Percentiles rank a stretch among this genome's conserved stretches.
phyloP scores from a whole-genome alignment of 2,797 vertebrate species.

The Spea hammondii region DNA sequence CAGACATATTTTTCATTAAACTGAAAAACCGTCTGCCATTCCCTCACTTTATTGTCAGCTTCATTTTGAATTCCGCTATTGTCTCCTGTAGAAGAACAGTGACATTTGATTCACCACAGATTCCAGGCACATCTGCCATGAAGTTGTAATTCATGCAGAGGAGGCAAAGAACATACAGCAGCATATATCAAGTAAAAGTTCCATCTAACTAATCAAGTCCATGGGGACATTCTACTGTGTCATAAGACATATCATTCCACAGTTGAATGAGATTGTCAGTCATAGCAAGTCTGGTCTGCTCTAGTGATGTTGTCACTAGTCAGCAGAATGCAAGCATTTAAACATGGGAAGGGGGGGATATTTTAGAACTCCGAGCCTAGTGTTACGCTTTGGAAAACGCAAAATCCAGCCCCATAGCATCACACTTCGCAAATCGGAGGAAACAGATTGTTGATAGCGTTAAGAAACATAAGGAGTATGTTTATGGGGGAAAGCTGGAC shows the following conservation, averaged over 20 bases:
- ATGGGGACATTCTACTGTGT: slow-evolving; percentile 50
- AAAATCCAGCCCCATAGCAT: slow-evolving; percentile 30
- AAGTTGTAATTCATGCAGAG: slow-evolving; percentile 60
- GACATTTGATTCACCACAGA: slow-evolving; percentile 63
- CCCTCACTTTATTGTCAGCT: slow-evolving; percentile 52
- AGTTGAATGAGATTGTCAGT: slow-evolving; percentile 58
- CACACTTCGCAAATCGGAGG: slow-evolving; percentile 39
- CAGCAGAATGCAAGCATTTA: slow-evolving; percentile 26
- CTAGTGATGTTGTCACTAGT: slow-evolving; percentile 53
- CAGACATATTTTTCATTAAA: slow-evolving; percentile 50
- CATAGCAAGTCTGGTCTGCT: slow-evolving; percentile 53
- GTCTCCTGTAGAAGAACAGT: slow-evolving; percentile 60
- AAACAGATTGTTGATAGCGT: slow-evolving; percentile 48
- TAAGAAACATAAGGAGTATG: slow-evolving; percentile 40
- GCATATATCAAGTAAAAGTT: slow-evolving; percentile 54
- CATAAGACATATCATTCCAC: slow-evolving; percentile 56
- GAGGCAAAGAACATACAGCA: slow-evolving; percentile 54
- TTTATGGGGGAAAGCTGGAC: slow-evolving; percentile 38
- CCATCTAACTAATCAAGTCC: slow-evolving; percentile 71
- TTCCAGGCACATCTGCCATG: slow-evolving; percentile 63
- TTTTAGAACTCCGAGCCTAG: slow-evolving; percentile 27
- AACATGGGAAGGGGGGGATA: not conserved
- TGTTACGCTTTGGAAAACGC: slow-evolving; percentile 12
- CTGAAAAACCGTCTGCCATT: slow-evolving; percentile 35
- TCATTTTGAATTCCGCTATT: slow-evolving; percentile 61